Conservation (phyloP, 2,113 vertebrate species). For the Athene noctua region DNA sequence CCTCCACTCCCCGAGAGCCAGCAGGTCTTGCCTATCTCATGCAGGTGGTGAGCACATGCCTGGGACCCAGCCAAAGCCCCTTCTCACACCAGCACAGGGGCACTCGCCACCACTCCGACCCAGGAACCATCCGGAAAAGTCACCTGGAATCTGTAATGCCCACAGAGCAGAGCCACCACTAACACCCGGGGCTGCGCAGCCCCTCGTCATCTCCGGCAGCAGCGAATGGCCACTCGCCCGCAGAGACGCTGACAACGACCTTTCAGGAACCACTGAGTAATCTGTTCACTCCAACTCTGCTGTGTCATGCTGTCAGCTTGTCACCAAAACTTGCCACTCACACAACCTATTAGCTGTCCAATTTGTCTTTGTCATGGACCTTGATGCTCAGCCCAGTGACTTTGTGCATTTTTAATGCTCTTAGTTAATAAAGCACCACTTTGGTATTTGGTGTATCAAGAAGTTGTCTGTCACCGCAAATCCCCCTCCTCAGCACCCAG, state of each 20-base stretch:
- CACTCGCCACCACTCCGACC: neutral
- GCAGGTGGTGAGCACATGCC: neutral
- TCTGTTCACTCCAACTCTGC: neutral
- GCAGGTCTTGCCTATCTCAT: accelerated
- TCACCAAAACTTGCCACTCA: conserved; percentile 39
- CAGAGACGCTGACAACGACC: neutral
- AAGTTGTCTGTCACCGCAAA: neutral
- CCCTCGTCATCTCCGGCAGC: neutral
- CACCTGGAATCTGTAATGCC: neutral
- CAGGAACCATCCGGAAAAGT: neutral
- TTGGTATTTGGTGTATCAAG: neutral
- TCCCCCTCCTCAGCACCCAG: neutral
- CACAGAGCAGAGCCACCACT: neutral
- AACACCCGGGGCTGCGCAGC: neutral
- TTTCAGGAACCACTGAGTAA: neutral
- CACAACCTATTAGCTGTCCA: conserved; percentile 21
- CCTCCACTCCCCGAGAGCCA: accelerated
- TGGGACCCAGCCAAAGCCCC: neutral
- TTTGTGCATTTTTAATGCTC: conserved; percentile 21
- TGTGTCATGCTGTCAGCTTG: conserved; percentile 1
- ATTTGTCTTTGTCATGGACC: conserved; percentile 39
- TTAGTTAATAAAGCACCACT: conserved; percentile 13
- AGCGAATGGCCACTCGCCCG: accelerated
- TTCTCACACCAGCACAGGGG: neutral
- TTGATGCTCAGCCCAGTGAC: neutral